phyloP scores from a whole-genome alignment of 1,140 invertebrate species.

The Brachionus calyciflorus region DNA sequence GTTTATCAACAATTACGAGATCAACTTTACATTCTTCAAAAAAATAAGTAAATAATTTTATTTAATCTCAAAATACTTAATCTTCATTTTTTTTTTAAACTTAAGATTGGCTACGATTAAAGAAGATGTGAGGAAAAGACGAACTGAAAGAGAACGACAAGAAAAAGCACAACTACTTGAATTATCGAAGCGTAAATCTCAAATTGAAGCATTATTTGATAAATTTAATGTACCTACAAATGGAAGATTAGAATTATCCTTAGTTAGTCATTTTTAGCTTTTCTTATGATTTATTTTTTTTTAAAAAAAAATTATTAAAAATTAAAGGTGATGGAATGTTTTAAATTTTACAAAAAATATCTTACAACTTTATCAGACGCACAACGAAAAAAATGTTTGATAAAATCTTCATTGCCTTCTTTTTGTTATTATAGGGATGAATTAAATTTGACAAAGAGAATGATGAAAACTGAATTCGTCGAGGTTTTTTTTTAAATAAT shows the following conservation, averaged over 20 bases:
- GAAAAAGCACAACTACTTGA: conserved; percentile 51
- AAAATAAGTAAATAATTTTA: conserved; percentile 54
- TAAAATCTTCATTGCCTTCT: background rate
- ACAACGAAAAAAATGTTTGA: background rate
- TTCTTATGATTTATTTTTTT: too few relatives aligned
- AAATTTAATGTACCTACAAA: conserved; percentile 53
- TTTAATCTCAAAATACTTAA: background rate
- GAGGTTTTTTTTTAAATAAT: background rate
- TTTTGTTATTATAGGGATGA: conserved; percentile 20
- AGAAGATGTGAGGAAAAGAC: conserved; percentile 54
- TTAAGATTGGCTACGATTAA: conserved; percentile 57
- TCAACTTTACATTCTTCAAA: conserved; percentile 56
- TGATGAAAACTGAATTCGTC: conserved; percentile 10
- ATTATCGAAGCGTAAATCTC: conserved; percentile 51
- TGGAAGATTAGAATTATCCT: conserved; percentile 54
- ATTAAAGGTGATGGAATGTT: conserved; percentile 4
- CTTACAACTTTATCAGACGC: background rate
- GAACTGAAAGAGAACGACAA: conserved; percentile 55
- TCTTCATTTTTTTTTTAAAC: background rate
- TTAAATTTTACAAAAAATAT: conserved; percentile 24
- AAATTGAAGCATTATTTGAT: conserved; percentile 53
- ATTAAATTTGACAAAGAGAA: background rate
- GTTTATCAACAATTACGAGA: conserved; percentile 56
- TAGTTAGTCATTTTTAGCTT: conserved; percentile 50
- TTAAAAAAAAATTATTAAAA: too few relatives aligned